phyloP scores from a whole-genome alignment of 2,797 vertebrate genomes.

The Microctenopoma steveboyesi region DNA sequence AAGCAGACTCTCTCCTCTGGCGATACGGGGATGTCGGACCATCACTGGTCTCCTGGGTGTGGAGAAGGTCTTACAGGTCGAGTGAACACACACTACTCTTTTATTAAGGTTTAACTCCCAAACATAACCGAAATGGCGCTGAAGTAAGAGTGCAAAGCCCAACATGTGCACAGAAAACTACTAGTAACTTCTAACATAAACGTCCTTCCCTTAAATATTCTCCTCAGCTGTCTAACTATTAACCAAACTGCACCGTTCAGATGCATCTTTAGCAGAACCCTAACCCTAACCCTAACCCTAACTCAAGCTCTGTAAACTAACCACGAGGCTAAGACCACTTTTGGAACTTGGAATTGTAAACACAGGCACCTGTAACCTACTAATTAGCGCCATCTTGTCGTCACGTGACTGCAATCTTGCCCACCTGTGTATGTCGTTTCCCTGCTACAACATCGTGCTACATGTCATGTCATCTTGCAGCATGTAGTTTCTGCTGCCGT shows the following conservation, averaged over 20 bases:
- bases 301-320: not conserved
- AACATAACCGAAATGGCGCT: not conserved
- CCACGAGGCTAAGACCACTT: no score
- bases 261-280: not conserved
- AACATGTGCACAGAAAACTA: not conserved
- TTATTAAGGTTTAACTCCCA: not conserved
- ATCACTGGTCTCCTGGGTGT: not conserved
- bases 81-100: not conserved
- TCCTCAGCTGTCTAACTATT: not conserved
- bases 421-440: not conserved
- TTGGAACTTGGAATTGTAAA: not conserved
- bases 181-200: not conserved
- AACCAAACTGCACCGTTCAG: rapidly evolving
- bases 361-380: rapidly evolving
- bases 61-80: not conserved
- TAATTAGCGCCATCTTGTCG: not conserved
- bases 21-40: no score
- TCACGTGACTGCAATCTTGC: slow-evolving; percentile 25
- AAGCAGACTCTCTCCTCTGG: no score
- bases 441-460: no score
- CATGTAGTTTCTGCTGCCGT: no score
- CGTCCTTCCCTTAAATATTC: slow-evolving; percentile 1
- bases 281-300: no score
- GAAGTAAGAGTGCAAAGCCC: rapidly evolving
- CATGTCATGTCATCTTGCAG: no score